These are phyloP conservation scores for Dascillus cervinus DNA, from an alignment of 2,888 invertebrate genomes.

Conservation along the genomic window DNA sequence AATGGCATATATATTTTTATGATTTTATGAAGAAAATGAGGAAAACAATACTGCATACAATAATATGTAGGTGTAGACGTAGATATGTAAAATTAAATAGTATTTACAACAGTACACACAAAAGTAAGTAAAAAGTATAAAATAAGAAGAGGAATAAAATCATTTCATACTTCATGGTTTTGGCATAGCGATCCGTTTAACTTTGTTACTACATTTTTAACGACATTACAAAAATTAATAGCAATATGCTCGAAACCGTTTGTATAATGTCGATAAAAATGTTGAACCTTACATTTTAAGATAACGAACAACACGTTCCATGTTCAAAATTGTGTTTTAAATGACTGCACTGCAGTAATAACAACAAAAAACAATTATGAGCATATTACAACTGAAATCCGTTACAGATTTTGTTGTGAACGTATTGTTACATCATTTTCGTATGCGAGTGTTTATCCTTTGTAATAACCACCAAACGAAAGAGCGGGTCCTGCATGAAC, in stretches of 20 bases:
- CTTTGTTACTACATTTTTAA: neutral
- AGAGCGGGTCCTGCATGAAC: slow-evolving; percentile 7
- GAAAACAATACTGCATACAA: slow-evolving; percentile 15
- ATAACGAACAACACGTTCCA: too few species aligned
- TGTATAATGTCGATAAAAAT: too few species aligned
- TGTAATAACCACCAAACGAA: slow-evolving; percentile 2
- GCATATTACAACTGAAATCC: too few species aligned
- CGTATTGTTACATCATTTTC: neutral
- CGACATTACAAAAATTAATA: neutral
- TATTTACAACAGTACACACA: slow-evolving; percentile 17
- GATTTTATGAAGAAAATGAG: slow-evolving; percentile 16
- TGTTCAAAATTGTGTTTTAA: too few species aligned
- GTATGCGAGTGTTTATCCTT: neutral
- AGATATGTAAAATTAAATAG: too few species aligned
- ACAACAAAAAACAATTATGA: too few species aligned
- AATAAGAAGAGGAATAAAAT: slow-evolving; percentile 14
- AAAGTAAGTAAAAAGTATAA: slow-evolving; percentile 9
- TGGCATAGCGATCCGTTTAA: slow-evolving; percentile 27
- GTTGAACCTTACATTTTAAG: too few species aligned
- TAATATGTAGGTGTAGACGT: too few species aligned
- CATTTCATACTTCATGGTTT: slow-evolving; percentile 19
- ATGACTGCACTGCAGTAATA: neutral
- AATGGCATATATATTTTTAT: slow-evolving; percentile 18
- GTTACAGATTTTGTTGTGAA: neutral
- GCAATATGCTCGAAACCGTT: too few species aligned